These are phyloP conservation scores for Scolopax mira DNA, from an alignment of 2,113 vertebrate species.

Conservation along the genomic window DNA sequence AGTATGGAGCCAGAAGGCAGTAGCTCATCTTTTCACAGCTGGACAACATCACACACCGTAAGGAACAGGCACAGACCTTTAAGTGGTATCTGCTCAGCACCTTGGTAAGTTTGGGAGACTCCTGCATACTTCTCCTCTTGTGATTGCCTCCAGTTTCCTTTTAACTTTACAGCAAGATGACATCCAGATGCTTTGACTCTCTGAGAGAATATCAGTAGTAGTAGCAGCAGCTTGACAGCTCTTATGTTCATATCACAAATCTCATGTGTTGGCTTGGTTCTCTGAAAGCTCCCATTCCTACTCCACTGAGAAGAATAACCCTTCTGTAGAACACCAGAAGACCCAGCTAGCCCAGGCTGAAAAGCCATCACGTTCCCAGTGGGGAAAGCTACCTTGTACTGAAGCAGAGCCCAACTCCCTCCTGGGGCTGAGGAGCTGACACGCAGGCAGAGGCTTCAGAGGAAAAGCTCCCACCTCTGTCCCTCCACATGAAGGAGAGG, in stretches of 20 bases:
- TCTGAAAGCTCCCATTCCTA: neutral
- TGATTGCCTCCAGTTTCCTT: neutral
- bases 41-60: neutral
- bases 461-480: neutral
- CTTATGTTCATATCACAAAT: neutral
- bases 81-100: neutral
- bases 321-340: neutral
- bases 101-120: neutral
- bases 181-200: too few relatives aligned
- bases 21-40: neutral
- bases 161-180: neutral
- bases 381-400: neutral
- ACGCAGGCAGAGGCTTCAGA: neutral
- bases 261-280: neutral
- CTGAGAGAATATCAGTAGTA: neutral
- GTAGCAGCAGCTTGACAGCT: neutral
- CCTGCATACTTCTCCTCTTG: neutral
- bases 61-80: neutral
- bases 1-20: neutral
- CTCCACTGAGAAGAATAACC: neutral
- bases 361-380: fast-evolving
- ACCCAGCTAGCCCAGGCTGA: neutral
- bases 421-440: neutral
- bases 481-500: neutral
- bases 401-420: neutral